Evolutionary conservation across 2,797 vertebrate genomes (phyloP).

Genomic region (Oophaga sylvatica): DNA sequence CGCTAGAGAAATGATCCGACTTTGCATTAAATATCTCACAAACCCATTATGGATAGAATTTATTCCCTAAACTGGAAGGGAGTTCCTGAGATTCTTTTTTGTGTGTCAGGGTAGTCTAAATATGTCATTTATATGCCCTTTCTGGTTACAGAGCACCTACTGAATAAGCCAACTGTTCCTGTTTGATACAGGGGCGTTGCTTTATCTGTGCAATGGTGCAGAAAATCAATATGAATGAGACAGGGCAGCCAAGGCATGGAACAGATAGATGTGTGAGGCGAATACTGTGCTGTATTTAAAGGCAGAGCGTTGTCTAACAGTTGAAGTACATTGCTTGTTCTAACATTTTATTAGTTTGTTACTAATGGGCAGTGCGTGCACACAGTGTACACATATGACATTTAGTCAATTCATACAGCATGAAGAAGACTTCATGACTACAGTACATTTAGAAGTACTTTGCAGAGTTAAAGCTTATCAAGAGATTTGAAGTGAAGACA

Average conservation of each 20-base stretch:
- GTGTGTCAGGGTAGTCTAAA: constrained; percentile 49
- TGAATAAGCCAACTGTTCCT: constrained; percentile 48
- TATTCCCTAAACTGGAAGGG: constrained; percentile 31
- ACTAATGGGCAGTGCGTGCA: neutral
- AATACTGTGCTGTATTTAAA: constrained; percentile 39
- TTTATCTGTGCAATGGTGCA: constrained; percentile 56
- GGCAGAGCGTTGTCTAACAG: constrained; percentile 13
- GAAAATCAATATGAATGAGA: constrained; percentile 58
- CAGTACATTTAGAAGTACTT: neutral
- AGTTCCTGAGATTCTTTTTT: constrained; percentile 25
- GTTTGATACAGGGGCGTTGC: constrained; percentile 50
- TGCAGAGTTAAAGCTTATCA: neutral
- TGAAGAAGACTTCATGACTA: neutral
- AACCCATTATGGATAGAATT: neutral
- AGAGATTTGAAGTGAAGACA: neutral
- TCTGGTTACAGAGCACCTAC: constrained; percentile 35
- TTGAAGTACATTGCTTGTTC: neutral
- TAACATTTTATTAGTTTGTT: neutral
- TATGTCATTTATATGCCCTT: constrained; percentile 60
- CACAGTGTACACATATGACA: neutral
- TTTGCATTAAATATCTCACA: constrained; percentile 15
- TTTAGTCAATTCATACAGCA: neutral
- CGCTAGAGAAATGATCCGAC: neutral
- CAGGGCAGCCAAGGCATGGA: constrained; percentile 24
- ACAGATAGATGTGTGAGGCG: constrained; percentile 34